Conservation (phyloP, 2,797 vertebrate genomes). For the Eulemur coronatus region DNA sequence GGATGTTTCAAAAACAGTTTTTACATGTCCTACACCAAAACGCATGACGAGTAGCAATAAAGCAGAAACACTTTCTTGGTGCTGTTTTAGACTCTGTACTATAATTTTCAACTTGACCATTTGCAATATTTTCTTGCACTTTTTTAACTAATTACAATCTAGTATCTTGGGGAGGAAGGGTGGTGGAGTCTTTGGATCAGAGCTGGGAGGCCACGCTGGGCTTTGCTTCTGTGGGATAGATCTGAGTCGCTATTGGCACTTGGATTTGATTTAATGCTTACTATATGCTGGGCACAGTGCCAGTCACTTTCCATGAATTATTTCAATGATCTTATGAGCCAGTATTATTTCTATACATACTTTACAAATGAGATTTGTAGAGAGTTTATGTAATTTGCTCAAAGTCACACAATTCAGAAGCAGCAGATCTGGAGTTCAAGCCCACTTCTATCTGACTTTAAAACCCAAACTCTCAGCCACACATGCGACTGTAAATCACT, state of each 20-base stretch:
- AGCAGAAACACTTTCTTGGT: neutral
- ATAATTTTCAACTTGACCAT: neutral
- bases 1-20: neutral
- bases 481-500: neutral
- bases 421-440: neutral
- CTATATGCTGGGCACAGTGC: neutral
- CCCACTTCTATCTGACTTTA: neutral
- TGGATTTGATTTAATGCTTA: neutral
- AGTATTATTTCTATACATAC: slow-evolving; percentile 31
- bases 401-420: neutral
- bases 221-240: neutral
- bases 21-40: neutral
- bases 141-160: neutral
- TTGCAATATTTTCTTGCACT: neutral
- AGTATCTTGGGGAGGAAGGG: neutral
- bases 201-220: neutral
- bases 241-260: neutral
- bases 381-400: neutral
- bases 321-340: slow-evolving; percentile 22
- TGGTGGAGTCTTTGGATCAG: neutral
- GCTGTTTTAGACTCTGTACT: neutral
- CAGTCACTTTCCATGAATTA: slow-evolving; percentile 40
- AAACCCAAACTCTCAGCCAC: neutral
- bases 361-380: slow-evolving; percentile 38
- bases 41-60: neutral